Conservation (phyloP, 2,113 vertebrate genomes). For the Polypterus bichir region DNA sequence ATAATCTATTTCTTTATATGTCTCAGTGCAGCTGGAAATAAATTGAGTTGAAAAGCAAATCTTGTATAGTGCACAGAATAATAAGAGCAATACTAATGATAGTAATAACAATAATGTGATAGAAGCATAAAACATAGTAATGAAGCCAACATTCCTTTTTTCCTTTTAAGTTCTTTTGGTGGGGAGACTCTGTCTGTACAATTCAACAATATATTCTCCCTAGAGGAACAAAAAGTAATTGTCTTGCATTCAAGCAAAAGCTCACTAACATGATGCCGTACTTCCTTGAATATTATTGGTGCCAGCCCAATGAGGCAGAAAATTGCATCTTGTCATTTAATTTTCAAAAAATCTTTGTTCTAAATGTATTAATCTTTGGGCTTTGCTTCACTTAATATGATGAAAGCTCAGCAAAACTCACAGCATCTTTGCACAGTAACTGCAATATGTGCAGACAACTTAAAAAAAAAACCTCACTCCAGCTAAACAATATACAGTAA, state of each 20-base stretch:
- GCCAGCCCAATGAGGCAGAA: slow-evolving; percentile 79
- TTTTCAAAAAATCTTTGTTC: slow-evolving; percentile 87
- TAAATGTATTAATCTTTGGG: slow-evolving; percentile 86
- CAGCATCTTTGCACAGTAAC: slow-evolving; percentile 41
- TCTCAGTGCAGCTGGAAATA: too few species aligned
- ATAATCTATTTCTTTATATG: background rate
- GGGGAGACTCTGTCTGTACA: slow-evolving; percentile 57
- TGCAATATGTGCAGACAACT: slow-evolving; percentile 32
- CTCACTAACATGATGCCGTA: slow-evolving; percentile 55
- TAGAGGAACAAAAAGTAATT: slow-evolving; percentile 51
- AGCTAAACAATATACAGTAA: slow-evolving; percentile 24
- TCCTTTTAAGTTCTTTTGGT: slow-evolving; percentile 41
- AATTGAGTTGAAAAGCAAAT: too few species aligned
- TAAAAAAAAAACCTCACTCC: slow-evolving; percentile 19
- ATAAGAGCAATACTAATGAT: slow-evolving; percentile 35
- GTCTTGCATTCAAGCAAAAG: slow-evolving; percentile 47
- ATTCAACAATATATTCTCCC: slow-evolving; percentile 59
- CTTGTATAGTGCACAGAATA: too few species aligned
- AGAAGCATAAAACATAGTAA: slow-evolving; percentile 26
- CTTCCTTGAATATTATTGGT: slow-evolving; percentile 65
- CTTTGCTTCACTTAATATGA: slow-evolving; percentile 82
- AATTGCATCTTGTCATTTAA: slow-evolving; percentile 93
- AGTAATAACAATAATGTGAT: slow-evolving; percentile 34
- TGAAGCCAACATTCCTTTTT: slow-evolving; percentile 31
- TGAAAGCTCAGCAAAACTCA: slow-evolving; percentile 84